Evolutionary conservation across 2,888 invertebrate genomes (phyloP).

Genomic region (Osedax frankpressi): DNA sequence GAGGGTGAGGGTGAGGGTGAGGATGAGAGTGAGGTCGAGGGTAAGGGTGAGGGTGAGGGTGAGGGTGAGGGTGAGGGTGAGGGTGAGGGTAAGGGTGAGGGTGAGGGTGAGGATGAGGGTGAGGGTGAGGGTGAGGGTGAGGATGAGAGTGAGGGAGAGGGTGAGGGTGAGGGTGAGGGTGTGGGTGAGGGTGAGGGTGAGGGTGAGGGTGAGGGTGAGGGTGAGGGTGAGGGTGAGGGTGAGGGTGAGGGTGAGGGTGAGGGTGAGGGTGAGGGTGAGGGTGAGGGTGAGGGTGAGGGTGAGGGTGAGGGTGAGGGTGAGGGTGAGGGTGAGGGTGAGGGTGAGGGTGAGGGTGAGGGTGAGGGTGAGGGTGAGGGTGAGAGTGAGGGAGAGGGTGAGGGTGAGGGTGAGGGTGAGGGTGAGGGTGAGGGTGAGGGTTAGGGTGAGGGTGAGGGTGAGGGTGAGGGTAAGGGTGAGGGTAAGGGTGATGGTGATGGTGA

Average conservation of each 20-base stretch:
- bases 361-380: too few relatives aligned
- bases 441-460: too few relatives aligned
- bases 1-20: neutral
- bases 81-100: neutral
- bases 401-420: too few relatives aligned
- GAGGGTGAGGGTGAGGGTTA: too few relatives aligned
- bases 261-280: neutral
- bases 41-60: neutral
- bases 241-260: neutral
- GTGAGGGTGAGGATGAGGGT: neutral
- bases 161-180: too few relatives aligned
- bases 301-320: neutral
- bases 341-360: neutral
- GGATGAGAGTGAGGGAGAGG: too few relatives aligned
- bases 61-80: neutral
- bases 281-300: neutral
- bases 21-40: neutral
- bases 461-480: too few relatives aligned
- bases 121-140: too few relatives aligned
- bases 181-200: neutral
- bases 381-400: too few relatives aligned
- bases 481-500: too few relatives aligned
- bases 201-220: neutral
- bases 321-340: neutral
- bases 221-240: neutral